phyloP scores from a whole-genome alignment of 2,113 vertebrate species.

The Alligator sinensis region DNA sequence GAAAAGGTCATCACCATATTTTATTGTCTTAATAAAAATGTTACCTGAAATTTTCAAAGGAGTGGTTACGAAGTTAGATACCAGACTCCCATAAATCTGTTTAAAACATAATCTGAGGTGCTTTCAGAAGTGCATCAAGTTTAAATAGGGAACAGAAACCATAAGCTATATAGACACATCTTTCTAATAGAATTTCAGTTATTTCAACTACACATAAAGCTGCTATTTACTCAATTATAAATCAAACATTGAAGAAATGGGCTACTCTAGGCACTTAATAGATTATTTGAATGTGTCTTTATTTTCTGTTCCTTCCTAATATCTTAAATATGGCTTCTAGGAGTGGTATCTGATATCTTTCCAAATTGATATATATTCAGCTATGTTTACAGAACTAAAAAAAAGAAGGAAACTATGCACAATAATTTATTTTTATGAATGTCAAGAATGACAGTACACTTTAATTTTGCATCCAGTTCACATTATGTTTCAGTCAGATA shows the following conservation, averaged over 20 bases:
- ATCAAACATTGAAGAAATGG: background rate
- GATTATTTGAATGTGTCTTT: background rate
- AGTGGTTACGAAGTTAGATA: background rate
- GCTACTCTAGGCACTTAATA: background rate
- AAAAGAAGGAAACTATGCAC: slow-evolving; percentile 58
- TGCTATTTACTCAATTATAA: background rate
- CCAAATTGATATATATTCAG: slow-evolving; percentile 59
- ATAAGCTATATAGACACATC: fast-evolving
- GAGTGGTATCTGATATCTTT: background rate
- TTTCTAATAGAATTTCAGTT: background rate
- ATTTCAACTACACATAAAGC: background rate
- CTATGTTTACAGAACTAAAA: slow-evolving; percentile 64
- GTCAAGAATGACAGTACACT: slow-evolving; percentile 66
- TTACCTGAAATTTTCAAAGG: background rate
- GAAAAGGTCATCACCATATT: background rate
- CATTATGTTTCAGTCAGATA: slow-evolving; percentile 68
- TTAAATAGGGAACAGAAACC: background rate
- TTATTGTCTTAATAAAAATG: background rate
- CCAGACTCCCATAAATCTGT: background rate
- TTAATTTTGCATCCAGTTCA: slow-evolving; percentile 66
- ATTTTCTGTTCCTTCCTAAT: background rate
- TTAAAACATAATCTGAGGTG: background rate
- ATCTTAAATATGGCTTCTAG: background rate
- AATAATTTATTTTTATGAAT: slow-evolving; percentile 76
- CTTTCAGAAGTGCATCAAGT: background rate